These are phyloP conservation scores for Smutsia temminckii DNA, from an alignment of 2,797 vertebrate genomes.

Conservation along the genomic window DNA sequence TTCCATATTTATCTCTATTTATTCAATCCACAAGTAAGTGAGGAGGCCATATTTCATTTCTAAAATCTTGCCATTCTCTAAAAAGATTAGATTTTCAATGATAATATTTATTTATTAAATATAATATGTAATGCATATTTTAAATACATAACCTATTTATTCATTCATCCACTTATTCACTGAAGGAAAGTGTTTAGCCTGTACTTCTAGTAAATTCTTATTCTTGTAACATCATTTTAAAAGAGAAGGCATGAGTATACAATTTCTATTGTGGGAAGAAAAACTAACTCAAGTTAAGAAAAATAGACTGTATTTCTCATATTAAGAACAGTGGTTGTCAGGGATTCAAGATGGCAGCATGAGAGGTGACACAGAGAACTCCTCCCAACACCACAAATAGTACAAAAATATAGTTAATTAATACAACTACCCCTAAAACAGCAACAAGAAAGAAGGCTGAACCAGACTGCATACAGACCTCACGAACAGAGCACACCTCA, in stretches of 20 bases:
- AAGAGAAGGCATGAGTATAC: neutral
- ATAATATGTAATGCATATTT: neutral
- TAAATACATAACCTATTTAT: neutral
- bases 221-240: neutral
- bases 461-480: no score
- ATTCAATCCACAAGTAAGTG: neutral
- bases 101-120: neutral
- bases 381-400: no score
- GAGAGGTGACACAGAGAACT: no score
- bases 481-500: no score
- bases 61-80: neutral
- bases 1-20: neutral
- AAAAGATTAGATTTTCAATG: neutral
- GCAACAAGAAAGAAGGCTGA: no score
- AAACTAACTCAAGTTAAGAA: neutral
- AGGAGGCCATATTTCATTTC: neutral
- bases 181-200: neutral
- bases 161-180: neutral
- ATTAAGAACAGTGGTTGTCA: neutral
- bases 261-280: neutral
- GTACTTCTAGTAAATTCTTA: neutral
- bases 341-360: no score
- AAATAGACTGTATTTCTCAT: neutral
- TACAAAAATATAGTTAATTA: no score
- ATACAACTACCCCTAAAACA: no score